Conservation (phyloP, 2,113 vertebrate genomes). For the Embiotoca jacksoni region DNA sequence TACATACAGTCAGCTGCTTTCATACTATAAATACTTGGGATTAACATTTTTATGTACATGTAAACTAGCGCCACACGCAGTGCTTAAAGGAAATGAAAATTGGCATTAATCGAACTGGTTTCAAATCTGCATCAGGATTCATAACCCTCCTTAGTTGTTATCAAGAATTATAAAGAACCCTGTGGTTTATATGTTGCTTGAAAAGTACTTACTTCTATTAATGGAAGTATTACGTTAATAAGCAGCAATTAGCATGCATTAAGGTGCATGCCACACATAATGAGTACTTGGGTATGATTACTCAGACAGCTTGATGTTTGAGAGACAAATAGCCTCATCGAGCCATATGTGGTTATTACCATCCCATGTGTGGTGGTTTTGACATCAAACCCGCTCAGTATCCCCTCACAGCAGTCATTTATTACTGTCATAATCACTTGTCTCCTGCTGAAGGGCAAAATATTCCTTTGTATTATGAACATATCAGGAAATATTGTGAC, state of each 20-base stretch:
- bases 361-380: conserved; percentile 56
- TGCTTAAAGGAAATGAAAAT: not conserved
- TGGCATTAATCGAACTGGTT: conserved; percentile 2
- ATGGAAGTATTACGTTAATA: conserved; percentile 64
- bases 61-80: conserved; percentile 14
- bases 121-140: conserved; percentile 12
- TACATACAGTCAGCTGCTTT: conserved; percentile 13
- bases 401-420: conserved; percentile 41
- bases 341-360: conserved; percentile 46
- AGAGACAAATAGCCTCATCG: conserved; percentile 64
- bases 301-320: conserved; percentile 61
- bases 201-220: conserved; percentile 35
- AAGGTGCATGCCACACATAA: conserved; percentile 59
- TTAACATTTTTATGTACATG: conserved; percentile 41
- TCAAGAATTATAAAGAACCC: conserved; percentile 19
- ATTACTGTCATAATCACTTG: conserved; percentile 51
- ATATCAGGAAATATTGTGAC: conserved; percentile 61
- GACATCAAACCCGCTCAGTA: conserved; percentile 34
- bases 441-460: conserved; percentile 43
- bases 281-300: conserved; percentile 65
- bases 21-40: conserved; percentile 40
- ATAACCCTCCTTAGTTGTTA: conserved; percentile 2
- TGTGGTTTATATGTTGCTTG: conserved; percentile 43
- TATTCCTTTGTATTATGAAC: conserved; percentile 42
- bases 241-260: conserved; percentile 77